These are phyloP conservation scores for Drosophila ambigua DNA, from an alignment of 1,140 invertebrate genomes.

Conservation along the genomic window DNA sequence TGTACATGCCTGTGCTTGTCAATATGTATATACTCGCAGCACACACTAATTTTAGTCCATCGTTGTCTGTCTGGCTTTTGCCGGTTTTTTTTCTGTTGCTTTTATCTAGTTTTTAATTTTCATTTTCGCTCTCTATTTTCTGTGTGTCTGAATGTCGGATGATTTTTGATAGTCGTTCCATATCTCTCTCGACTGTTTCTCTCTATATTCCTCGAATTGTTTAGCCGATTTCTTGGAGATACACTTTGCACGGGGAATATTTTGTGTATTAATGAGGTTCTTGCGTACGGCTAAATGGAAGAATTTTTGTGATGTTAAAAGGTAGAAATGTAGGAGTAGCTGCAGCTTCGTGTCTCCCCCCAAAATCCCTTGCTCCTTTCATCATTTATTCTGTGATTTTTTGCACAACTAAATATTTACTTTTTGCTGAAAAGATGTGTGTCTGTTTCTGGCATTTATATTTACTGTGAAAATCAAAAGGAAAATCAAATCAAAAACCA, in stretches of 20 bases:
- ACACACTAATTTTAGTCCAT: conserved; percentile 67
- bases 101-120: conserved; percentile 23
- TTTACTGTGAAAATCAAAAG: conserved; percentile 39
- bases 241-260: no score
- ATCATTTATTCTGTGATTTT: conserved; percentile 18
- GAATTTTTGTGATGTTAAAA: no score
- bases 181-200: no score
- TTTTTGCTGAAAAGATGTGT: conserved; percentile 22
- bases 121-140: conserved; percentile 37
- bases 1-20: conserved; percentile 28
- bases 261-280: no score
- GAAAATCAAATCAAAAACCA: conserved; percentile 1
- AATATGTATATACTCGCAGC: not conserved
- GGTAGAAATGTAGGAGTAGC: no score
- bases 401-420: conserved; percentile 63
- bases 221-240: conserved; percentile 1
- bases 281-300: no score
- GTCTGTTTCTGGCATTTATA: conserved; percentile 27
- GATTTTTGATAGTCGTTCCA: conserved; percentile 48
- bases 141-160: conserved; percentile 25
- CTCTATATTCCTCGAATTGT: conserved; percentile 4
- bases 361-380: no score
- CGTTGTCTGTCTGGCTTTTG: conserved; percentile 28
- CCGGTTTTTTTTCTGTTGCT: conserved; percentile 22
- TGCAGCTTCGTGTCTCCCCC: no score